Evolutionary conservation across 2,797 vertebrate genomes (phyloP).

Genomic region (Clarias pachynema): DNA sequence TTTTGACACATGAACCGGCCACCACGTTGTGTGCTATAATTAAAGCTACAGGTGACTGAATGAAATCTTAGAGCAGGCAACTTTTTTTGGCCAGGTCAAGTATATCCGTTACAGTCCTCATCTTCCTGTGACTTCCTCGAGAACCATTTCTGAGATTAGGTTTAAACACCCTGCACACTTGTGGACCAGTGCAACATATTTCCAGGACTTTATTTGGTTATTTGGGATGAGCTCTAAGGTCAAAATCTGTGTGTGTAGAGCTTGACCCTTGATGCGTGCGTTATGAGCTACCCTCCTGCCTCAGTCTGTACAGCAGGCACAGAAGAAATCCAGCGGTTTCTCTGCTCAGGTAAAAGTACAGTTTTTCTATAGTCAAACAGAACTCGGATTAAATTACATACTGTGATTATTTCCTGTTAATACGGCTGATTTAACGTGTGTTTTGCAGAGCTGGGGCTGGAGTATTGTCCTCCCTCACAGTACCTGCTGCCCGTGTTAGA

Average conservation of each 20-base stretch:
- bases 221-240: background rate
- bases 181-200: background rate
- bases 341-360: constrained; percentile 80
- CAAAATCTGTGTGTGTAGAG: constrained; percentile 69
- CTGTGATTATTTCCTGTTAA: background rate
- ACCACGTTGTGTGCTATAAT: too few relatives aligned
- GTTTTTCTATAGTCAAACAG: constrained; percentile 14
- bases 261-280: constrained; percentile 79
- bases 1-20: too few relatives aligned
- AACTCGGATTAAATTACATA: background rate
- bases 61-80: too few relatives aligned
- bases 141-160: background rate
- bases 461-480: constrained; percentile 89
- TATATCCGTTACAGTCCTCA: too few relatives aligned
- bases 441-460: constrained; percentile 81
- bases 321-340: constrained; percentile 84
- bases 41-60: too few relatives aligned
- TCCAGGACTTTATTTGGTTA: background rate
- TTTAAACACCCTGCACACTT: background rate
- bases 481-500: constrained; percentile 83
- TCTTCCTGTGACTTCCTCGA: too few relatives aligned
- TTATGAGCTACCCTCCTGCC: constrained; percentile 82
- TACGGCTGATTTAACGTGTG: background rate
- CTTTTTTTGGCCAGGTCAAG: too few relatives aligned
- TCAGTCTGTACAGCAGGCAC: constrained; percentile 83